phyloP scores from a whole-genome alignment of 2,888 invertebrate genomes.

The Drosophila algonquin region DNA sequence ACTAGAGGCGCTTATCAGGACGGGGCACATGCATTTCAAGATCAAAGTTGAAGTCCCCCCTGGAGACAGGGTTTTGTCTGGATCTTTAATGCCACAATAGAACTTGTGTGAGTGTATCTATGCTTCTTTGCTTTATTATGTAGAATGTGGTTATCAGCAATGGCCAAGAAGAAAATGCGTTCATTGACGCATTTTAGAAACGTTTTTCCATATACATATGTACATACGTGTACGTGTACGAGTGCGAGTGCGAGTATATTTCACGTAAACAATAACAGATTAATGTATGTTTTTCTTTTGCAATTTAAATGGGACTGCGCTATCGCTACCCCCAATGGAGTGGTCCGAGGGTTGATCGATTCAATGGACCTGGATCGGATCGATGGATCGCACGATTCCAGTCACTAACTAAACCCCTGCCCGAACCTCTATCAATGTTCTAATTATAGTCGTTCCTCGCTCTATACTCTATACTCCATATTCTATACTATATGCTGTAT shows the following conservation, averaged over 20 bases:
- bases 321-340: conserved; percentile 65
- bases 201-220: conserved; percentile 47
- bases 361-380: conserved; percentile 6
- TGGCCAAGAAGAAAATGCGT: conserved; percentile 58
- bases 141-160: conserved; percentile 40
- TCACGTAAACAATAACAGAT: conserved; percentile 73
- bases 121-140: conserved; percentile 6
- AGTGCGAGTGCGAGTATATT: not conserved
- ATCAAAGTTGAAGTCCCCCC: conserved; percentile 35
- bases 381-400: conserved; percentile 28
- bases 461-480: conserved; percentile 33
- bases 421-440: conserved; percentile 4
- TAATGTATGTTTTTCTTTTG: conserved; percentile 59
- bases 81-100: not conserved
- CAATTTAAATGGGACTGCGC: conserved; percentile 49
- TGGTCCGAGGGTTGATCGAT: conserved; percentile 45
- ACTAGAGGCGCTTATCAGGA: conserved; percentile 25
- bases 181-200: conserved; percentile 66
- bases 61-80: conserved; percentile 26
- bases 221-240: not conserved
- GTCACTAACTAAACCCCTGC: conserved; percentile 33
- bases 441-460: conserved; percentile 22
- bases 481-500: conserved; percentile 44
- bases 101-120: conserved; percentile 6
- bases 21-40: conserved; percentile 34